These are phyloP conservation scores for Aurelia sp. DNA, from an alignment of 30 jellyfish, hydroid and myxozoan species.

Conservation along the genomic window DNA sequence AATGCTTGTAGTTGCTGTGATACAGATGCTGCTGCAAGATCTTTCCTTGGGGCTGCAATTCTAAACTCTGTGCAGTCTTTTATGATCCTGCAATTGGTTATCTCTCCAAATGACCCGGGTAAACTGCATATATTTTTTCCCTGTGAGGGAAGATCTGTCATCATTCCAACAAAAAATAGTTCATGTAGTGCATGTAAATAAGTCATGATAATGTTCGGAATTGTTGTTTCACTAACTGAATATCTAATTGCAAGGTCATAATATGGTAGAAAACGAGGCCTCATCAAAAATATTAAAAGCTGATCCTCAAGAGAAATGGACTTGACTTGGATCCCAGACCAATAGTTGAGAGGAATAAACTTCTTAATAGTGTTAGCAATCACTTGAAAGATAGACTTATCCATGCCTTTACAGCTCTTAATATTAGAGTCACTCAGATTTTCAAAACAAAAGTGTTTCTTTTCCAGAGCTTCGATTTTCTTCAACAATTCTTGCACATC, in stretches of 20 bases:
- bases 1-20: constrained; percentile 51
- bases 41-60: constrained; percentile 49
- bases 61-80: constrained; percentile 59
- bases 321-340: constrained; percentile 17
- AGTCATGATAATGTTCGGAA: constrained; percentile 33
- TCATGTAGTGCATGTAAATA: constrained; percentile 33
- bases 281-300: constrained; percentile 23
- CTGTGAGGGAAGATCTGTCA: background rate
- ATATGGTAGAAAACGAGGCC: background rate
- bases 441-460: background rate
- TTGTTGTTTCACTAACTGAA: constrained; percentile 32
- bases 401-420: constrained; percentile 25
- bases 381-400: background rate
- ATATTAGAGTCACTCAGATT: background rate
- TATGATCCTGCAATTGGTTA: constrained; percentile 35
- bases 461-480: background rate
- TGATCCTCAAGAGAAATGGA: constrained; percentile 5
- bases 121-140: constrained; percentile 12
- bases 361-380: background rate
- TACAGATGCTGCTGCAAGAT: constrained; percentile 32
- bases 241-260: constrained; percentile 26
- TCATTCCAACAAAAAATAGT: constrained; percentile 1
- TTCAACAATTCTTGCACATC: background rate
- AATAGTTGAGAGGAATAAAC: constrained; percentile 7
- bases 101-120: constrained; percentile 30